phyloP scores from a whole-genome alignment of 2,797 vertebrate species.

The Intellagama lesueurii region DNA sequence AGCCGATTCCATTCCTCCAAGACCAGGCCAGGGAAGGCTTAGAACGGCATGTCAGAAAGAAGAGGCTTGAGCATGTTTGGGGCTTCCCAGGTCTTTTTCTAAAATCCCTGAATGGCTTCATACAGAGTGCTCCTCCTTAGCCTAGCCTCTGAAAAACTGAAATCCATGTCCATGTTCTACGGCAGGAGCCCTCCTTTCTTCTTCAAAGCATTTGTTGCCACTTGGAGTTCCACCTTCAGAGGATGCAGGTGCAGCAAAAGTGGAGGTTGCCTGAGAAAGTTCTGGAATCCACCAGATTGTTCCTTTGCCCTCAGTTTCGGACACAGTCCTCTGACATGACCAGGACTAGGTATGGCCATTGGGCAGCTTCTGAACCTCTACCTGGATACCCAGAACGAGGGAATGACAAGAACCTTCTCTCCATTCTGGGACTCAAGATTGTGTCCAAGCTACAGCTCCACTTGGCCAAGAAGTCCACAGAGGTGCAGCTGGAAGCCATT shows the following conservation, averaged over 20 bases:
- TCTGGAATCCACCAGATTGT: slow-evolving; percentile 53
- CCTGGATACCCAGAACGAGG: neutral
- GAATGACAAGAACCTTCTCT: neutral
- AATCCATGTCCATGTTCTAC: neutral
- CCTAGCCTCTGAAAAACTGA: neutral
- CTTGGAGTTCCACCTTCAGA: slow-evolving; percentile 62
- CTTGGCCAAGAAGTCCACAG: neutral
- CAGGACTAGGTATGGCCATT: neutral
- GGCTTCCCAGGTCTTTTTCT: neutral
- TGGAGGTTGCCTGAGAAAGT: slow-evolving; percentile 65
- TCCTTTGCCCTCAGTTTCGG: slow-evolving; percentile 12
- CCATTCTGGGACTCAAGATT: no score
- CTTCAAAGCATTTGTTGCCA: neutral
- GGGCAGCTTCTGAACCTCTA: neutral
- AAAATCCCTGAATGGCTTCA: slow-evolving; percentile 3
- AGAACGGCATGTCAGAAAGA: slow-evolving; percentile 64
- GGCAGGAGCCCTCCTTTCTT: neutral
- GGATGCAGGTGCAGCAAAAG: slow-evolving; percentile 55
- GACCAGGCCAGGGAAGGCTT: slow-evolving; percentile 36
- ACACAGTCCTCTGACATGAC: no score
- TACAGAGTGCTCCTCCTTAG: neutral
- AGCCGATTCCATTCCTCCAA: slow-evolving; percentile 40
- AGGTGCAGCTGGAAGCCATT: neutral
- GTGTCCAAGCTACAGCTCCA: neutral
- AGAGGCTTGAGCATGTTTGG: slow-evolving; percentile 42